phyloP scores from a whole-genome alignment of 2,888 invertebrate genomes.

The Orgyia antiqua region DNA sequence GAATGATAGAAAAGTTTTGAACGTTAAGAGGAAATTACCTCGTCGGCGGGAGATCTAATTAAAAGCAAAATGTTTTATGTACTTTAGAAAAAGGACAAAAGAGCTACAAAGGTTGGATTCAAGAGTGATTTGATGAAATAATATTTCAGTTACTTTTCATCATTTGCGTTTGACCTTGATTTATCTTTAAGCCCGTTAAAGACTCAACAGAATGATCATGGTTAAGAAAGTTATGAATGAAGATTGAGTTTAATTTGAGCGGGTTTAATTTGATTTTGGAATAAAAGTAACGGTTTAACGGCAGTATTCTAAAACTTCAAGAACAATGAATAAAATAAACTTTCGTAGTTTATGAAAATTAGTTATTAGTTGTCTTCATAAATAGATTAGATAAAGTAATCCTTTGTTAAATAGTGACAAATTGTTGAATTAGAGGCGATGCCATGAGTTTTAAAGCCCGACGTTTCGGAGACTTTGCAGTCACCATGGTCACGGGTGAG shows the following conservation, averaged over 20 bases:
- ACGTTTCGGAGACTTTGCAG: no score
- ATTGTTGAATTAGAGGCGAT: no score
- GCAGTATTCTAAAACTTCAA: no score
- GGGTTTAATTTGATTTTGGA: slow-evolving; percentile 75
- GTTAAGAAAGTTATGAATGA: slow-evolving; percentile 76
- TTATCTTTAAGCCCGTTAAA: slow-evolving; percentile 74
- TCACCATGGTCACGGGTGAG: no score
- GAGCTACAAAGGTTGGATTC: slow-evolving; percentile 48
- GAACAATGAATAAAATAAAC: no score
- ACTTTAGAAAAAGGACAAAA: slow-evolving; percentile 33
- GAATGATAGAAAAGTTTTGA: slow-evolving; percentile 19
- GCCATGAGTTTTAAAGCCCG: no score
- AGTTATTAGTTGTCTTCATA: no score
- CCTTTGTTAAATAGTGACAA: no score
- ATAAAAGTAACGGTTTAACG: slow-evolving; percentile 66
- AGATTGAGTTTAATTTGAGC: slow-evolving; percentile 76
- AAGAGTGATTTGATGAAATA: slow-evolving; percentile 63
- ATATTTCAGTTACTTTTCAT: slow-evolving; percentile 70
- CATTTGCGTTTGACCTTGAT: slow-evolving; percentile 69
- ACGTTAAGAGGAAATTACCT: slow-evolving; percentile 22
- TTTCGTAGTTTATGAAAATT: no score
- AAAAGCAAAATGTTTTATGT: slow-evolving; percentile 34
- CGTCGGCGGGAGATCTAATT: slow-evolving; percentile 33
- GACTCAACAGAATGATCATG: slow-evolving; percentile 71
- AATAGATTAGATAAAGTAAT: no score